Conservation (phyloP, 30 jellyfish, hydroid and myxozoan genomes). For the Hydractinia echinata region DNA sequence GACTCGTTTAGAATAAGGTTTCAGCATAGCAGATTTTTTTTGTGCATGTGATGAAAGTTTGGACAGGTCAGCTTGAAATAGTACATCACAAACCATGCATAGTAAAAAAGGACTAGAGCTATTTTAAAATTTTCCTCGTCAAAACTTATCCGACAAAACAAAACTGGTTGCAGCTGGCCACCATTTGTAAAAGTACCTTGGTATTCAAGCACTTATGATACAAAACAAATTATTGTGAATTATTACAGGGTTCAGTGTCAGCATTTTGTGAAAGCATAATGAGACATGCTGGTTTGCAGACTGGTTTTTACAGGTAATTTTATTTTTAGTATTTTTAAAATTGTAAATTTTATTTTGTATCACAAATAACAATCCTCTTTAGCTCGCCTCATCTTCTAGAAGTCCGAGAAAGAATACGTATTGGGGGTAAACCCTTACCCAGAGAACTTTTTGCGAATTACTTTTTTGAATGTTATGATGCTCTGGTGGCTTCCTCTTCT, state of each 20-base stretch:
- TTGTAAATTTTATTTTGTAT: background rate
- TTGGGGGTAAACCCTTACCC: slow-evolving; percentile 77
- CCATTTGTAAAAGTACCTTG: too few species aligned
- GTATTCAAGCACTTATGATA: too few species aligned
- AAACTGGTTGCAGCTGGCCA: too few species aligned
- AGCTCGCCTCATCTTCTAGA: slow-evolving; percentile 95
- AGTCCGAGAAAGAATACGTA: slow-evolving; percentile 81
- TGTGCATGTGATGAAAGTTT: too few species aligned
- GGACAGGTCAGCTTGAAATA: too few species aligned
- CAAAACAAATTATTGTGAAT: background rate
- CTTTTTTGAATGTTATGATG: slow-evolving; percentile 74
- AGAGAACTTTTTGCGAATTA: slow-evolving; percentile 66
- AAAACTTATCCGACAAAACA: too few species aligned
- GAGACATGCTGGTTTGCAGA: slow-evolving; percentile 72
- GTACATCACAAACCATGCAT: too few species aligned
- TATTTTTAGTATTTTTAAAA: background rate
- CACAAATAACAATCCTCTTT: background rate
- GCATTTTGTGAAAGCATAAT: slow-evolving; percentile 81
- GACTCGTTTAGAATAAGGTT: too few species aligned
- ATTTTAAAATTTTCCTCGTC: too few species aligned
- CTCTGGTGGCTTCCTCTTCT: slow-evolving; percentile 38
- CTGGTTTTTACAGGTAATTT: slow-evolving; percentile 84
- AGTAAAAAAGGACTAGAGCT: too few species aligned
- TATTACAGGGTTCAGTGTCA: slow-evolving; percentile 84
- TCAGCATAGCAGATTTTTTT: too few species aligned